Conservation (phyloP, 1,140 invertebrate species). For the Drosophila tsacasi region DNA sequence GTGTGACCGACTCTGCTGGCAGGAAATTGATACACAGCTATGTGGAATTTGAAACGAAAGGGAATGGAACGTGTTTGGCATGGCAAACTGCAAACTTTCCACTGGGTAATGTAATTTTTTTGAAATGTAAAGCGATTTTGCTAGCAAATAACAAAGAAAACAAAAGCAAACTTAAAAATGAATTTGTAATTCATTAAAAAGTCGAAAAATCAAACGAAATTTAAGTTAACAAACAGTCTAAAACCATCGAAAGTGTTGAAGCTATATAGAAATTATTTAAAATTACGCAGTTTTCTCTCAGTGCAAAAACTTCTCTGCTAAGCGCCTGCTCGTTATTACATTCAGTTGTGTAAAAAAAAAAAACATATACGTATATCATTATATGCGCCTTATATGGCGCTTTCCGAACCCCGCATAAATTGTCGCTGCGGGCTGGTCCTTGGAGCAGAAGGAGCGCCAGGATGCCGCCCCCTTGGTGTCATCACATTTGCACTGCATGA, state of each 20-base stretch:
- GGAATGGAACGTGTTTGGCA: background rate
- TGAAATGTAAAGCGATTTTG: background rate
- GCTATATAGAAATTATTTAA: background rate
- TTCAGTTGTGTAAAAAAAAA: constrained; percentile 59
- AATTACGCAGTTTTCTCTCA: background rate
- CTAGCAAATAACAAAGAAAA: background rate
- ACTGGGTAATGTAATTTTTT: background rate
- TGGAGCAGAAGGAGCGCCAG: constrained; percentile 9
- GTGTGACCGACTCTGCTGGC: background rate
- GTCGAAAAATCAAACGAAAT: background rate
- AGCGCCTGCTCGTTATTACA: constrained; percentile 76
- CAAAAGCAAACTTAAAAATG: too few relatives aligned
- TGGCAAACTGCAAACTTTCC: background rate
- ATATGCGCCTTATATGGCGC: constrained; percentile 64
- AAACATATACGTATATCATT: constrained; percentile 50
- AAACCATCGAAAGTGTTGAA: too few relatives aligned
- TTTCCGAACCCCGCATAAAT: constrained; percentile 67
- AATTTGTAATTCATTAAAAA: background rate
- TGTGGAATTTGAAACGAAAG: background rate
- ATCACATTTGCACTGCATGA: constrained; percentile 73
- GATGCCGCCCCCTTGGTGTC: constrained; percentile 29
- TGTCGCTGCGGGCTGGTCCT: constrained; percentile 52
- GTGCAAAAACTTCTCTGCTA: background rate
- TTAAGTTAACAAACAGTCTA: background rate
- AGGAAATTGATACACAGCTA: background rate